Evolutionary conservation across 2,113 vertebrate genomes (phyloP).

Genomic region (Eolophus roseicapilla): DNA sequence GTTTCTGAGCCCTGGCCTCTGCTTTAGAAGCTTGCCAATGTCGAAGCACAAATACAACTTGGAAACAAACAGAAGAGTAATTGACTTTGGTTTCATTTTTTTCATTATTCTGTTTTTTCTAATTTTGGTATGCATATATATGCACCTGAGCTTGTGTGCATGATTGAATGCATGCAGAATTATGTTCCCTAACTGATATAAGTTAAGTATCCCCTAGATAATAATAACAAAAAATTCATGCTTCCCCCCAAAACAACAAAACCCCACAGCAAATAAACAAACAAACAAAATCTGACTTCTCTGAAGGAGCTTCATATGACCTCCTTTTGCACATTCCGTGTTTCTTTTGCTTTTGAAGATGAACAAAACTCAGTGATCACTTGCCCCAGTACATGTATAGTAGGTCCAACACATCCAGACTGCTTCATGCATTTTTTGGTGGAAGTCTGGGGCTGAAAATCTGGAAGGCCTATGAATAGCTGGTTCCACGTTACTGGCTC

Average conservation of each 20-base stretch:
- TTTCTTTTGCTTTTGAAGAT: neutral
- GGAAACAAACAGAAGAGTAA: neutral
- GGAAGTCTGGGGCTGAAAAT: neutral
- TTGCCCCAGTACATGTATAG: too few relatives aligned
- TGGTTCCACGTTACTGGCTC: neutral
- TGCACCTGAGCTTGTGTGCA: neutral
- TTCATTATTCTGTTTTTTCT: neutral
- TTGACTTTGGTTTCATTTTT: neutral
- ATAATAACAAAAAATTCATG: neutral
- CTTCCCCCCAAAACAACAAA: neutral
- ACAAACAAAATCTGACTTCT: neutral
- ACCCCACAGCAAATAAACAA: neutral
- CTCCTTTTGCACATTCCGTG: accelerated
- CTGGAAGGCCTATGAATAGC: neutral
- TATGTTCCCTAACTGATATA: neutral
- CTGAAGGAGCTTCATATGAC: neutral
- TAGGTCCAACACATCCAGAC: neutral
- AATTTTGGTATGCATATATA: neutral
- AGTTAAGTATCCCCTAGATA: accelerated
- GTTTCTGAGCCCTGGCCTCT: neutral
- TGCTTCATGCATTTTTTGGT: neutral
- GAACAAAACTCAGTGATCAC: neutral
- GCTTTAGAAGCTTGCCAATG: neutral
- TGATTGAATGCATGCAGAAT: neutral
- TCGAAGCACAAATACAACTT: neutral